Evolutionary conservation across 2,113 vertebrate genomes (phyloP).

Genomic region (Nematolebias whitei): DNA sequence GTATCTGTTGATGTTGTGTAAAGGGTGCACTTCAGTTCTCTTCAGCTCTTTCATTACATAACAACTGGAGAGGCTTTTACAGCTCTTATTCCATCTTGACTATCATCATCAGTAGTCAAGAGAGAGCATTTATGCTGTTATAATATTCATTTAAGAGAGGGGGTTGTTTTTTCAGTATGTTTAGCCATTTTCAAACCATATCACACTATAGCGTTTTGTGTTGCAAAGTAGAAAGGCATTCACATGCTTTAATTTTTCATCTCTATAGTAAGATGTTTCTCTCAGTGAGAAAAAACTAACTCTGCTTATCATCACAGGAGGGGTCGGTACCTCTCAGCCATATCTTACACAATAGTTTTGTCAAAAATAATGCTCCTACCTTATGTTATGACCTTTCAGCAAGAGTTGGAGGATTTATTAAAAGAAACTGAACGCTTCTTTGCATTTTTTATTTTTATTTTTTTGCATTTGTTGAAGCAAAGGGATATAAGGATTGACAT

Average conservation of each 20-base stretch:
- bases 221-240: background rate
- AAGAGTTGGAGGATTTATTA: constrained; percentile 11
- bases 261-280: background rate
- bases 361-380: background rate
- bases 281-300: background rate
- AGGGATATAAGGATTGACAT: too few relatives aligned
- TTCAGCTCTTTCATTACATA: constrained; percentile 21
- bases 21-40: constrained; percentile 14
- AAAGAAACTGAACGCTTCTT: background rate
- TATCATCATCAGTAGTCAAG: background rate
- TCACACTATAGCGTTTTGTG: background rate
- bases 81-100: constrained; percentile 10
- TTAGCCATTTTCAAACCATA: constrained; percentile 9
- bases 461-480: too few relatives aligned
- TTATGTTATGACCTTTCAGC: background rate
- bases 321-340: background rate
- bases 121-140: background rate
- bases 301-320: background rate
- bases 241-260: background rate
- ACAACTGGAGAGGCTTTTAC: constrained; percentile 28
- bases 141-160: constrained; percentile 4
- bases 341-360: constrained; percentile 2
- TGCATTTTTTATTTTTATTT: too few relatives aligned
- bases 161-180: background rate
- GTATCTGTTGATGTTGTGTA: background rate